A percentile compares a stretch with the other conserved stretches of the same genome.
phyloP scores from a whole-genome alignment of 2,888 invertebrate species.

The Lypha dubia region DNA sequence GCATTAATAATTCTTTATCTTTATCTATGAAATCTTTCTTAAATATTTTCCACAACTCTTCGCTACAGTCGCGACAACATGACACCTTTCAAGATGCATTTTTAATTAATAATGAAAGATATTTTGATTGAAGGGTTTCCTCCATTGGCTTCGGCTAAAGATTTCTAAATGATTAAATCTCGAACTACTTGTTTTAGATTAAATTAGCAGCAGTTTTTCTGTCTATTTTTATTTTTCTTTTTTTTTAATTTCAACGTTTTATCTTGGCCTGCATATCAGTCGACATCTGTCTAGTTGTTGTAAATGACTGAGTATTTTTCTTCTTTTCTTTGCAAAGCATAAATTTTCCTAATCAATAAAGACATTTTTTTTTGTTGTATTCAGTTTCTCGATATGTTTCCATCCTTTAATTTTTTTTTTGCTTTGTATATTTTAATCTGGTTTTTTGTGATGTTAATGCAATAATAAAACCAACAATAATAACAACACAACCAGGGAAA shows the following conservation, averaged over 20 bases:
- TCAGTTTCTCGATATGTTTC: constrained; percentile 45
- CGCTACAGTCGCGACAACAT: constrained; percentile 7
- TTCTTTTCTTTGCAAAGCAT: constrained; percentile 9
- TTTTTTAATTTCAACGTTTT: background rate
- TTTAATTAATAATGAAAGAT: constrained; percentile 50
- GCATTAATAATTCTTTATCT: constrained; percentile 34
- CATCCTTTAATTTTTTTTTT: constrained; percentile 47
- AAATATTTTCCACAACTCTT: constrained; percentile 30
- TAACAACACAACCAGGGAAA: constrained; percentile 9
- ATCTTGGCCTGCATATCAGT: constrained; percentile 39
- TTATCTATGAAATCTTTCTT: constrained; percentile 54
- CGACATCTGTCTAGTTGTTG: constrained; percentile 41
- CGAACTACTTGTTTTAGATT: constrained; percentile 62
- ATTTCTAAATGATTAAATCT: constrained; percentile 52
- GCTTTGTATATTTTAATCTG: constrained; percentile 44
- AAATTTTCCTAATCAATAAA: constrained; percentile 59
- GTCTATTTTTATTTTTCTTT: background rate
- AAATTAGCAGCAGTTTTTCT: background rate
- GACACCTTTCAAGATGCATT: constrained; percentile 15
- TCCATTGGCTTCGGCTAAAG: background rate
- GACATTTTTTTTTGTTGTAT: constrained; percentile 50
- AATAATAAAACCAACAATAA: constrained; percentile 15
- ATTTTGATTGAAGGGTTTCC: constrained; percentile 49
- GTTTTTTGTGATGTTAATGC: constrained; percentile 59
- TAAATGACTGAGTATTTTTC: constrained; percentile 37